phyloP scores from a whole-genome alignment of 2,113 vertebrate species.

The Mystacornis crossleyi region DNA sequence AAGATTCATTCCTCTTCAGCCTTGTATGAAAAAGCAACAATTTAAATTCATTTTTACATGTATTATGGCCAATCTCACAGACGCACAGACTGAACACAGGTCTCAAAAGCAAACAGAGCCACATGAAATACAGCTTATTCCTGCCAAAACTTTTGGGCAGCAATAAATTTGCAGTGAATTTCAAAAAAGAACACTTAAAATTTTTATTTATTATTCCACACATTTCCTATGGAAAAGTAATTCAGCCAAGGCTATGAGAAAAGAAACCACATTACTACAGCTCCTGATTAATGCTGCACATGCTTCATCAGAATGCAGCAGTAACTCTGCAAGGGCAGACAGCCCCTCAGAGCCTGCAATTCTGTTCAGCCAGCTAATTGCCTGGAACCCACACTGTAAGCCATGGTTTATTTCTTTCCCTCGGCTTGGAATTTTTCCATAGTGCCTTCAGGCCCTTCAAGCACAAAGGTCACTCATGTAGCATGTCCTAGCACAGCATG shows the following conservation, averaged over 20 bases:
- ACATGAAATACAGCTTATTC: not conserved
- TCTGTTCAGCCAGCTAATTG: not conserved
- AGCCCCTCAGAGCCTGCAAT: not conserved
- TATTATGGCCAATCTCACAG: not conserved
- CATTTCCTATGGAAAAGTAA: not conserved
- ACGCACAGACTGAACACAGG: not conserved
- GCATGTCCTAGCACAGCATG: rapidly evolving
- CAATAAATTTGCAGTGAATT: not conserved
- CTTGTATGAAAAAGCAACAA: constrained; percentile 57
- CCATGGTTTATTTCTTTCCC: not conserved
- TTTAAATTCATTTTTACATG: not conserved
- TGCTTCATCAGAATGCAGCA: not conserved
- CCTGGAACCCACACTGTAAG: rapidly evolving
- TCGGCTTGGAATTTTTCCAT: not conserved
- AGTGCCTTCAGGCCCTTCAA: not conserved
- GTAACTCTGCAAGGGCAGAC: not conserved
- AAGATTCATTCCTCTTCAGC: constrained; percentile 87
- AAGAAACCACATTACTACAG: not conserved
- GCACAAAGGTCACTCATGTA: not conserved
- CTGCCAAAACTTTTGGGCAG: not conserved
- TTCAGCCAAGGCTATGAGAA: not conserved
- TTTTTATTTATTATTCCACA: not conserved
- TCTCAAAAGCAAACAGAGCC: not conserved
- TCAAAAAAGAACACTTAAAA: not conserved
- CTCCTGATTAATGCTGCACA: not conserved